These are phyloP conservation scores for Drosophila willistoni DNA, from an alignment of 1,140 invertebrate genomes.

Conservation along the genomic window DNA sequence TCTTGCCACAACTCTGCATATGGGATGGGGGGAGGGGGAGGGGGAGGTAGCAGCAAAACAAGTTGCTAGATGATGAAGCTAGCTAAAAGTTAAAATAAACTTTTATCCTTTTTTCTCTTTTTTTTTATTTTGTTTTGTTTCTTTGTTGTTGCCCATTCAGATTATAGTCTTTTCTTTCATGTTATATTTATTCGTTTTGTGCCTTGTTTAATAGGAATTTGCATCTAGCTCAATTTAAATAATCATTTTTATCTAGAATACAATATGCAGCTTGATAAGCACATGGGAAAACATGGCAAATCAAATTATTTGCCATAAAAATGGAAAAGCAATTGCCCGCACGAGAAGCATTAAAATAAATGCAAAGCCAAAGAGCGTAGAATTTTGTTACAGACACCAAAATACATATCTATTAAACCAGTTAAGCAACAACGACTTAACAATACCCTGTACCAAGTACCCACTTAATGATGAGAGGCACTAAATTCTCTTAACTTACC, in stretches of 20 bases:
- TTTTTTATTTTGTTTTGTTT: neutral
- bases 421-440: neutral
- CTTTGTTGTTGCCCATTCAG: neutral
- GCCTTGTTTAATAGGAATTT: slow-evolving; percentile 3
- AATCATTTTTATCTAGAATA: slow-evolving; percentile 38
- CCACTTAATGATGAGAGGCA: too few relatives aligned
- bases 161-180: neutral
- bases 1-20: too few relatives aligned
- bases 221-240: slow-evolving; percentile 24
- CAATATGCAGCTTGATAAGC: slow-evolving; percentile 46
- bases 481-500: too few relatives aligned
- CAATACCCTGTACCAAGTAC: neutral
- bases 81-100: neutral
- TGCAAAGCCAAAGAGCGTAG: neutral
- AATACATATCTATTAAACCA: neutral
- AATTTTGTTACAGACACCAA: slow-evolving; percentile 29
- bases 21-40: too few relatives aligned
- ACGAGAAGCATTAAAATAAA: slow-evolving; percentile 24
- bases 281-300: slow-evolving; percentile 33
- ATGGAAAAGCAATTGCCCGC: slow-evolving; percentile 30
- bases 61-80: neutral
- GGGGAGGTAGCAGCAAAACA: too few relatives aligned
- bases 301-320: slow-evolving; percentile 57
- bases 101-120: neutral
- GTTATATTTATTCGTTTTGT: slow-evolving; percentile 1